Conservation (phyloP, 2,113 vertebrate genomes). For the Zapus hudsonius region DNA sequence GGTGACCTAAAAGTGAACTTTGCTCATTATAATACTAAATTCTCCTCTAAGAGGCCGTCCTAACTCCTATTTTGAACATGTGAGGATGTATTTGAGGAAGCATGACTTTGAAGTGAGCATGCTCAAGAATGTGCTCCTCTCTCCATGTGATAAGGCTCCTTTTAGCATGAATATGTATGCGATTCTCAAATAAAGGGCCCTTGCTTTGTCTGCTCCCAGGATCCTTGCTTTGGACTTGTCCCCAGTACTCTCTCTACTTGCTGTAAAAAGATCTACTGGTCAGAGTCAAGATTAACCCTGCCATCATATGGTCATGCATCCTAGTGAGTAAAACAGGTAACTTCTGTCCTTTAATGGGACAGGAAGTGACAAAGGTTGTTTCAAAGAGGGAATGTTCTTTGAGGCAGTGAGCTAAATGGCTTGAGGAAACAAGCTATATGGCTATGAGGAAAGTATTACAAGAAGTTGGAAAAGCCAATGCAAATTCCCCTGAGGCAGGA, state of each 20-base stretch:
- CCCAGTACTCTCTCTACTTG: neutral
- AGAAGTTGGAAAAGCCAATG: slow-evolving; percentile 61
- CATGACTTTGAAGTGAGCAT: neutral
- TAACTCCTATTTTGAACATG: neutral
- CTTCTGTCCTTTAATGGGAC: neutral
- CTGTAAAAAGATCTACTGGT: neutral
- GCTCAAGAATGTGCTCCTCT: neutral
- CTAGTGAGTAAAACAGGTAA: neutral
- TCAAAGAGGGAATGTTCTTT: slow-evolving; percentile 51
- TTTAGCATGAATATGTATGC: neutral
- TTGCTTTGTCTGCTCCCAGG: neutral
- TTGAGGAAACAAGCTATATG: neutral
- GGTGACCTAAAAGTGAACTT: neutral
- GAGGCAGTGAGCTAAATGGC: neutral
- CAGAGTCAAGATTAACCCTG: too few relatives aligned
- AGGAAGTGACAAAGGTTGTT: neutral
- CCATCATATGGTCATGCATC: neutral
- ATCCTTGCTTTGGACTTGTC: too few relatives aligned
- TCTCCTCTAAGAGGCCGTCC: neutral
- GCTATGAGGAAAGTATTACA: neutral
- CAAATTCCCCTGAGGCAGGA: slow-evolving; percentile 84
- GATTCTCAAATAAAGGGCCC: neutral
- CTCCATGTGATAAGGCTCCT: neutral
- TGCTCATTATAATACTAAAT: slow-evolving; percentile 4
- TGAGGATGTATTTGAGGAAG: neutral